A percentile compares a stretch with the other conserved stretches of the same genome.
phyloP scores from a whole-genome alignment of 1,140 invertebrate genomes.

The Ladona fulva region DNA sequence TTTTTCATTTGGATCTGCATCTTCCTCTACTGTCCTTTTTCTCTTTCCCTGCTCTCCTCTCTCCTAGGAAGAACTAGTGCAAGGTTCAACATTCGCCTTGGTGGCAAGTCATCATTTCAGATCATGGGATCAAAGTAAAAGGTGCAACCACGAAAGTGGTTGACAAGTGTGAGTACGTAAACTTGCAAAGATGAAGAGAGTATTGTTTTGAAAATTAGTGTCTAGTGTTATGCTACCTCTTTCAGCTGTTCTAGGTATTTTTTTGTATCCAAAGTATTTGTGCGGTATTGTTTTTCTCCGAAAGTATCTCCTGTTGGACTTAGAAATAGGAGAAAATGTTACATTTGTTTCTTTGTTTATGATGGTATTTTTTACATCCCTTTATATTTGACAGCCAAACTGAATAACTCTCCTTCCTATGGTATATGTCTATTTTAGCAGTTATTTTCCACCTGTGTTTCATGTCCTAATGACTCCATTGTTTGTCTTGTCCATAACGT shows the following conservation, averaged over 20 bases:
- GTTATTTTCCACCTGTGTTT: too few relatives aligned
- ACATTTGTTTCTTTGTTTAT: too few relatives aligned
- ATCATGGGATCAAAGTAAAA: conserved; percentile 19
- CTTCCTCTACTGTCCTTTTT: conserved; percentile 16
- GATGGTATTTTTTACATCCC: too few relatives aligned
- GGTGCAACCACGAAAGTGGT: background rate
- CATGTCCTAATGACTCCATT: too few relatives aligned
- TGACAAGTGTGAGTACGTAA: conserved; percentile 12
- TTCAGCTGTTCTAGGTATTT: background rate
- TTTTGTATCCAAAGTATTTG: background rate
- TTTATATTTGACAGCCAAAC: too few relatives aligned
- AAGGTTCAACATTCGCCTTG: conserved; percentile 24
- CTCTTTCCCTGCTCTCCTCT: conserved; percentile 14
- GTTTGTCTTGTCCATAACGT: too few relatives aligned
- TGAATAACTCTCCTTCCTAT: too few relatives aligned
- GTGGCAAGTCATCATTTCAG: conserved; percentile 20
- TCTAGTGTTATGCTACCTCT: conserved; percentile 2
- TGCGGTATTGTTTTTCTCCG: background rate
- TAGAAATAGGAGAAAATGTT: too few relatives aligned
- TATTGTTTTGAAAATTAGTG: background rate
- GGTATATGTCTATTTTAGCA: too few relatives aligned
- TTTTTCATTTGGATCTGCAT: background rate
- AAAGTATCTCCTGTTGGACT: too few relatives aligned
- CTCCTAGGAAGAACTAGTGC: conserved; percentile 20
- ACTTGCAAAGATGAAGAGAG: background rate